These are phyloP conservation scores for Vultur gryphus DNA, from an alignment of 2,797 vertebrate genomes.

Conservation along the genomic window DNA sequence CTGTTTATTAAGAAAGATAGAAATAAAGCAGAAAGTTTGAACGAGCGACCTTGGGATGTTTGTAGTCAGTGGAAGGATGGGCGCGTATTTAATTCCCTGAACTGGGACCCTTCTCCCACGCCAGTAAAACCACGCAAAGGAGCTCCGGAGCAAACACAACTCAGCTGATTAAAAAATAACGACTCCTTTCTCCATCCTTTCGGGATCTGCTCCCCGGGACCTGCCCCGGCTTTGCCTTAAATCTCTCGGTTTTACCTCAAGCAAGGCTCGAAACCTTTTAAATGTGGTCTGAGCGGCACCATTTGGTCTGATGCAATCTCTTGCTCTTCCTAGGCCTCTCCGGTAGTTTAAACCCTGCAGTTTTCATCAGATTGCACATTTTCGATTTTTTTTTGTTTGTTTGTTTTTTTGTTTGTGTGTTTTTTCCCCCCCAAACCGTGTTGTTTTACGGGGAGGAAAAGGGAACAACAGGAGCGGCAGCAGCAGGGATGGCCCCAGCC, in stretches of 20 bases:
- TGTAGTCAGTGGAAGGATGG: background rate
- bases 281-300: background rate
- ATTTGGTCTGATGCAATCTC: background rate
- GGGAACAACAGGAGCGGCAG: background rate
- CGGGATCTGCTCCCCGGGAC: background rate
- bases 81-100: background rate
- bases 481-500: background rate
- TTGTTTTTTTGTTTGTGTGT: background rate
- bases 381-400: background rate
- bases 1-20: background rate
- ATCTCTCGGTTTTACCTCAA: background rate
- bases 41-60: background rate
- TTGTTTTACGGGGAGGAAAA: background rate
- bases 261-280: background rate
- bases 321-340: background rate
- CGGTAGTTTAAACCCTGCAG: accelerated
- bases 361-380: background rate
- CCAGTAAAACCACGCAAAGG: background rate
- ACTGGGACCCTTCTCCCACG: background rate
- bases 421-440: accelerated
- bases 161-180: background rate
- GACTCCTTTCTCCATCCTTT: background rate
- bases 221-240: background rate
- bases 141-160: background rate
- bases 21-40: background rate